Base-by-base conservation (phyloP, 2,113 vertebrate species). In the Pangasianodon hypophthalmus region DNA sequence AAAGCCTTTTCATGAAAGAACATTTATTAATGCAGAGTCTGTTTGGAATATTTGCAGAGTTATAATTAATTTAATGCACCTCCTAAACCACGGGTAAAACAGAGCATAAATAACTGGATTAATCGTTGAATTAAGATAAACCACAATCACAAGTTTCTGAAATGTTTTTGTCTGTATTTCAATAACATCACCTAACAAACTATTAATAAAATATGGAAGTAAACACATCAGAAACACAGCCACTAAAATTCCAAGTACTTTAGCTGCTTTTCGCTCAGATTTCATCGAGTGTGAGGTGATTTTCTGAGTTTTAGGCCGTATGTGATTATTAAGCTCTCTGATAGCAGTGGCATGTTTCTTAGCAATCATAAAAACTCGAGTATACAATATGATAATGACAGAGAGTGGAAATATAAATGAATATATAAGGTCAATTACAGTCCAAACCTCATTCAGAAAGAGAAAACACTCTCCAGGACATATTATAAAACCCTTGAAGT, bases 291-390 rank as follows among this genome's bases (percentile, higher is more conserved):
- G 48, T 79, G 62, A 7, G 10, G 62, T 73, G 10, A 7, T 48
- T 44, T 73, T 60, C 41, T 73, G 52, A 26, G 67, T 46, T 54
- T 77, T 18, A 85, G 60, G 29, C 18, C 41, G 48, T 73, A n/a
- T 75, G n/a, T 54, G 67, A 56, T 37, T 69, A 52, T 75, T 87
- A 58, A 89, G 46, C 16, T 84, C 48, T 82, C 37, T 71, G 29
- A 91, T 96, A 60, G 93, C 95, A 71, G 79, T 82, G 11, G 90
- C 91, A 52, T 92, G 91, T 88, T 80, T 92, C 80, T 48, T 91
- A 29, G 90, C 91, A 10, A 92, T 88, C 21, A 87, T 4, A 75
- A 75, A 75, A 75, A 44, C 71, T 21, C 4, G 18, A 75, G 16
- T 44, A 4, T 75, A 75, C 71, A 75, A 75, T 75, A 75, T 75